Evolutionary conservation across 2,113 vertebrate species (phyloP), one percentile per base, ranked within the genome.

Genomic region (Hipposideros armiger): DNA sequence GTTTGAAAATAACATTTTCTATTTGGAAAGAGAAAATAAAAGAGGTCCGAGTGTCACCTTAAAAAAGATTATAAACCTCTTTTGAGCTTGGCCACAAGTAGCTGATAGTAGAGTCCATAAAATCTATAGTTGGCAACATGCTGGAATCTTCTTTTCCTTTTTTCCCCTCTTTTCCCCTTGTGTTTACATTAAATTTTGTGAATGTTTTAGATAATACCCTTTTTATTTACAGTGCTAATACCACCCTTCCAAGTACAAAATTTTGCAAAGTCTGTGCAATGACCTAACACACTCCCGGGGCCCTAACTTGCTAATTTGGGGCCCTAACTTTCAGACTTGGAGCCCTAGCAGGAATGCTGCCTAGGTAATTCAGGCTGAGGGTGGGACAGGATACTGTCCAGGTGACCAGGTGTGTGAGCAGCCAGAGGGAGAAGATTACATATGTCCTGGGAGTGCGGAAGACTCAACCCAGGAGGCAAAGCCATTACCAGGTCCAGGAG

Each of bases 21-120:
- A 67, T 91, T 81, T 62, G 17, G 72, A 93, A 96, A 82, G 52
- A 87, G 66, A 89, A 93, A 87, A 70, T 94, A 74, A 87, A 94
- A 67, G 81, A 19, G 0, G 11, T 64, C 52, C 30, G 58, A 60
- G 28, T 82, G 56, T 85, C 87, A 11, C 50, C 70, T 90, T 67
- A 9, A 76, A 70, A 90, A 40, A 50, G 45, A 67, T 40, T 69
- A 50, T 62, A 95, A 66, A 87, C 32, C 26, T 86, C 42, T 87
- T 87, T 81, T 88, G 47, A 92, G 67, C 13, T 85, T 90, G 36
- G 40, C 42, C 58, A 69, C 54, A 56, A 94, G 93, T 40, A 87
- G 87, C 40, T 69, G 64, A 60, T 17, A 1, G 9, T 52, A 70
- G 74, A 70, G 7, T 87, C 69, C 73, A 11, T 91, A 60, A 17